Base-by-base conservation (phyloP, 2,797 vertebrate species). In the Typhlichthys subterraneus region DNA sequence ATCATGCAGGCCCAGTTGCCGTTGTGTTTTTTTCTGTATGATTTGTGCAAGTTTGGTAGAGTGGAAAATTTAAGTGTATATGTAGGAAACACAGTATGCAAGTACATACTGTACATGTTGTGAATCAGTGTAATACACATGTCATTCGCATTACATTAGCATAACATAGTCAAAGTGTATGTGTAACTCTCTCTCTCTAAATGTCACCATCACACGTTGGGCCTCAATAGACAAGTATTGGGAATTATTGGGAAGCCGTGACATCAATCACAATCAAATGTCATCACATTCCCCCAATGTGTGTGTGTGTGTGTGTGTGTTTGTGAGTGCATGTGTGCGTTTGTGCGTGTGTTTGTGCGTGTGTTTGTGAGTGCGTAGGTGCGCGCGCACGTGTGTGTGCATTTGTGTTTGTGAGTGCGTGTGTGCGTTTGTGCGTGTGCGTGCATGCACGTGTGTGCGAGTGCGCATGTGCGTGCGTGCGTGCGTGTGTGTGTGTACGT, bases 191-290 rank as follows among this genome's bases (percentile, higher is more conserved):
- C 9, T 17, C 52, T 66, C 45, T 68, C 12, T 49, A 61, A 82
- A 79, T 75, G 80, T 74, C 83, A 80, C 38, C 51, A 54, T 12
- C 63, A 12, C 57, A 51, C 50, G 4, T 38, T 38, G 33, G 33
- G 33, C 33, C 33, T 38, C 33, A 9, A 38, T 38, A 9, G 33
- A 38, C 33, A 38, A 38, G 33, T 38, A 38, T 38, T 38, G 33
- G 33, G 8, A 38, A 38, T 38, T 3, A 8, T 38, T 67, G 48
- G 62, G 51, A 57, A 68, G 70, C 59, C 49, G 57, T 70, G 75
- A 73, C 77, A 61, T 73, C 64, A 59, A 61, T 73, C 64, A 59
- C 67, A 42, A 72, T 84, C 63, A 80, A 75, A 86, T 85, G 81
- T 80, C 81, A 82, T 75, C 65, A 42, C 50, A 72, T 57, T 72